A percentile compares a stretch with the other conserved stretches of the same genome.
Conservation (phyloP, 2,797 vertebrate genomes). For the Thunnus albacares region DNA sequence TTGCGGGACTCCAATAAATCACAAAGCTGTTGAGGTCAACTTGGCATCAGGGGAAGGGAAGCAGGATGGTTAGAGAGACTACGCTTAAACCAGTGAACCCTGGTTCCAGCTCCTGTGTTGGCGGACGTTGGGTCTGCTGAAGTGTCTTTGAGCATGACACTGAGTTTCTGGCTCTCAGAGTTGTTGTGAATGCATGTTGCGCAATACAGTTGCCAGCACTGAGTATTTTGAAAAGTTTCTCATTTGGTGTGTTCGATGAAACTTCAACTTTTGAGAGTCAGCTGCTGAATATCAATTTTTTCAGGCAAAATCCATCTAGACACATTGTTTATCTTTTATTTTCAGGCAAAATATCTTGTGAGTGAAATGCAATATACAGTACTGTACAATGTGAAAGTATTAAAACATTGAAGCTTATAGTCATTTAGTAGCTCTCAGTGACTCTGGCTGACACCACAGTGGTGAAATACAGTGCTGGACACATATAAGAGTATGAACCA, state of each 20-base stretch:
- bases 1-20: conserved; percentile 39
- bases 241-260: background rate
- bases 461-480: conserved; percentile 21
- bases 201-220: background rate
- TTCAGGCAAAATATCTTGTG: background rate
- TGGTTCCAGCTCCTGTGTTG: conserved; percentile 50
- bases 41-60: conserved; percentile 42
- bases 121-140: background rate
- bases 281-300: background rate
- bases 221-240: background rate
- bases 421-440: conserved; percentile 20
- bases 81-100: conserved; percentile 18
- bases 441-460: background rate
- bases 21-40: conserved; percentile 43
- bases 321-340: background rate
- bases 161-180: background rate
- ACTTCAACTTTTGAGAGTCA: conserved; percentile 2
- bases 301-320: background rate
- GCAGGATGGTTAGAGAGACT: background rate
- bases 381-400: background rate
- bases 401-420: conserved; percentile 1
- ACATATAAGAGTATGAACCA: conserved; percentile 45
- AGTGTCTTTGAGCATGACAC: conserved; percentile 25
- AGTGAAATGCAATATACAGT: background rate
- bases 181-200: background rate